Evolutionary conservation across 1,140 invertebrate genomes (phyloP).

Genomic region (Drosophila eugracilis): DNA sequence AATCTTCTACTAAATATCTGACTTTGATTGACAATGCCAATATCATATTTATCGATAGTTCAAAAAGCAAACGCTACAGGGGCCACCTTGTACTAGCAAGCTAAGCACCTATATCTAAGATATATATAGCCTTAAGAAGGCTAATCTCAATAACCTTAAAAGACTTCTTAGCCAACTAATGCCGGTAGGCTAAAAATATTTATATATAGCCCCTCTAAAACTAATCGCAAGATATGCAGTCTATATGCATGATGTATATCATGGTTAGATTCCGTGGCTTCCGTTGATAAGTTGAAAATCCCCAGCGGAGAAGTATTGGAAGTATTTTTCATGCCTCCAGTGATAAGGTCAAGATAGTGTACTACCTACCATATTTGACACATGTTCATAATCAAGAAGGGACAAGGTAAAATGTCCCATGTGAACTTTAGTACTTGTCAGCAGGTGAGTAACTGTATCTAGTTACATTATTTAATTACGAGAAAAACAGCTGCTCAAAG

Average conservation of each 20-base stretch:
- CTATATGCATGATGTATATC: neutral
- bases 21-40: too few species aligned
- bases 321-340: neutral
- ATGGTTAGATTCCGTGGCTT: constrained; percentile 17
- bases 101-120: neutral
- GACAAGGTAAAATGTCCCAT: neutral
- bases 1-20: too few species aligned
- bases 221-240: constrained; percentile 20
- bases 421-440: constrained; percentile 12
- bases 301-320: constrained; percentile 8
- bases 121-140: constrained; percentile 16
- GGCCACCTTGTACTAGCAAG: too few species aligned
- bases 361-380: neutral
- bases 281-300: constrained; percentile 31
- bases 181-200: constrained; percentile 12
- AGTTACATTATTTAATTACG: neutral
- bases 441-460: constrained; percentile 20
- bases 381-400: neutral
- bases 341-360: constrained; percentile 4
- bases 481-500: constrained; percentile 34
- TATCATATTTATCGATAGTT: too few species aligned
- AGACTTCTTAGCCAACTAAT: neutral
- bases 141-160: constrained; percentile 10
- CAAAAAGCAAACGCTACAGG: too few species aligned
- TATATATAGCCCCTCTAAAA: constrained; percentile 3